phyloP scores from a whole-genome alignment of 2,888 invertebrate genomes.

The Eretmocerus hayati region DNA sequence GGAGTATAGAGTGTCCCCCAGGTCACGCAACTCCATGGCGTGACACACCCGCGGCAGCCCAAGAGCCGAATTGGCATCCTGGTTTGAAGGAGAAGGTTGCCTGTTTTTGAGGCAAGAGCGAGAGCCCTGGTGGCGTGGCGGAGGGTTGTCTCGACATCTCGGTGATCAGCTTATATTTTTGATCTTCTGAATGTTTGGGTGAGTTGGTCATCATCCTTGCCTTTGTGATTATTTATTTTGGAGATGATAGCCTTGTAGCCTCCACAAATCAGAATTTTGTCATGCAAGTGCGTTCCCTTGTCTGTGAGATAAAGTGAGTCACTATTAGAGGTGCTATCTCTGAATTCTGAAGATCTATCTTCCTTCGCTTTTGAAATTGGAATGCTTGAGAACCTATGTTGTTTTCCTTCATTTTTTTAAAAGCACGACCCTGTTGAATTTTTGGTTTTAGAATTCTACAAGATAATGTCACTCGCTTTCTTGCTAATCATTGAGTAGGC shows the following conservation, averaged over 20 bases:
- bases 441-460: slow-evolving; percentile 34
- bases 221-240: slow-evolving; percentile 31
- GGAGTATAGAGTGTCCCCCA: too few relatives aligned
- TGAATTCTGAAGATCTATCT: slow-evolving; percentile 33
- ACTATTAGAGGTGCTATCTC: slow-evolving; percentile 31
- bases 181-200: slow-evolving; percentile 31
- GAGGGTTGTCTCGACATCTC: too few relatives aligned
- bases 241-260: slow-evolving; percentile 27
- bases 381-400: slow-evolving; percentile 28
- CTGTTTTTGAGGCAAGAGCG: too few relatives aligned
- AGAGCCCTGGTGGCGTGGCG: too few relatives aligned
- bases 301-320: slow-evolving; percentile 32
- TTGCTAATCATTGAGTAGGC: slow-evolving; percentile 27
- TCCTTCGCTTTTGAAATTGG: slow-evolving; percentile 31
- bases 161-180: slow-evolving; percentile 32
- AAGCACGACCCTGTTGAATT: slow-evolving; percentile 32
- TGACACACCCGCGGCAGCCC: too few relatives aligned
- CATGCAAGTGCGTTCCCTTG: slow-evolving; percentile 26
- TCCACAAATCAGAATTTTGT: slow-evolving; percentile 32
- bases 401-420: slow-evolving; percentile 37
- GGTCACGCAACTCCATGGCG: too few relatives aligned
- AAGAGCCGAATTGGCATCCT: too few relatives aligned
- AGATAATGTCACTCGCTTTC: slow-evolving; percentile 33
- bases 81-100: too few relatives aligned
- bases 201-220: slow-evolving; percentile 31